Base-by-base conservation (phyloP, 2,888 invertebrate species). In the Buathra laborator region DNA sequence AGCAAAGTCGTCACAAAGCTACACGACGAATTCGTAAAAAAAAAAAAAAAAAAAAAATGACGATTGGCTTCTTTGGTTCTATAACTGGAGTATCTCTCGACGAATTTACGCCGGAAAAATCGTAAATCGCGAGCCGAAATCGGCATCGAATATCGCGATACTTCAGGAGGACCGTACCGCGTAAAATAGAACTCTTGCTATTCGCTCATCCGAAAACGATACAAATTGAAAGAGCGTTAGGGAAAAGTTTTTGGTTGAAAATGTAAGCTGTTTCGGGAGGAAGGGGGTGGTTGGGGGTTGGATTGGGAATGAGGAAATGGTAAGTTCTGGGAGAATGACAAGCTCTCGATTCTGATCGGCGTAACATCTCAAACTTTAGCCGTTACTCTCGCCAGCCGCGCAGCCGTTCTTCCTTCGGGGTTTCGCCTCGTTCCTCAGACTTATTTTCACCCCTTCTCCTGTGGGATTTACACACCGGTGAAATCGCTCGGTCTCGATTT, bases 181-280 rank as follows among this genome's bases (percentile, higher is more conserved):
- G 70, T 53, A 70, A 70, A 43, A 56, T 74, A 56, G 53, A 80
- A 70, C 76, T 68, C 64, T 51, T 46, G 62, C 51, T 53, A 51
- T 76, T 37, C 76, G 76, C 70, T 71, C 76, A 76, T 62, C 29
- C 44, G 76, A 53, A 75, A 70, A 70, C 81, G 70, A 76, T 81
- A 81, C 76, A 76, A 76, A 81, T 81, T 76, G 76, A 76, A 81
- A 70, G 64, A 70, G 75, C 51, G 59, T 53, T 14, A 32, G 32
- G 43, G 7, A 75, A 75, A 75, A 24, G 70, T 81, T 81, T 75
- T 51, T 24, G 56, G 12, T 71, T 53, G 44, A 53, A 70, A 76
- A 70, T 43, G 76, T 51, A 53, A 76, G 75, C 75, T 68, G 37
- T 12, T 67, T 32, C 59, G 19, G 19, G 29, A 46, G 37, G 16